Evolutionary conservation across 2,113 vertebrate genomes (phyloP).

Genomic region (Lonchura striata): DNA sequence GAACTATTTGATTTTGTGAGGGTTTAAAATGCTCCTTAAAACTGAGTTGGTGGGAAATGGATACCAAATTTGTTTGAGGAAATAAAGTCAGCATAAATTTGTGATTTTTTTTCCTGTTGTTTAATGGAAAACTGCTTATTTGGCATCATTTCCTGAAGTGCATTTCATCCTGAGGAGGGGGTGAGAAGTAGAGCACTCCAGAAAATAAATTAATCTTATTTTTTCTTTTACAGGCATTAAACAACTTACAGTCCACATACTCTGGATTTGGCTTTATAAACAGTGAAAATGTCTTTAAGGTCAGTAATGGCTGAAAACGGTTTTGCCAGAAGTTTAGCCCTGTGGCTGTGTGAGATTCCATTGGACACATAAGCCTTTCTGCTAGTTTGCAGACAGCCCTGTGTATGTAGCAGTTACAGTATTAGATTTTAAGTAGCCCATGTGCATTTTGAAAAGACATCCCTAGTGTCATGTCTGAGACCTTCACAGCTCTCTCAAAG

Average conservation of each 20-base stretch:
- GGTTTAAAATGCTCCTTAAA: background rate
- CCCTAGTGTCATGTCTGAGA: background rate
- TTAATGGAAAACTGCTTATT: background rate
- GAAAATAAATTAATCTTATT: background rate
- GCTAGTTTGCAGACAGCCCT: background rate
- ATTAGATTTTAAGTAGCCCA: background rate
- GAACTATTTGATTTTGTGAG: background rate
- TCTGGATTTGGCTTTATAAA: conserved; percentile 93
- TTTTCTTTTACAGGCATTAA: conserved; percentile 82
- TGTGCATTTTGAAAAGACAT: background rate
- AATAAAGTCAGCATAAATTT: background rate
- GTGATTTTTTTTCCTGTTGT: background rate
- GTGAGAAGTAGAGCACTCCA: background rate
- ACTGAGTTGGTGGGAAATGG: background rate
- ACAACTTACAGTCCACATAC: conserved; percentile 96
- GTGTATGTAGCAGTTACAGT: background rate
- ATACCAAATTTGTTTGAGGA: background rate
- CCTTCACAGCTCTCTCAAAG: background rate
- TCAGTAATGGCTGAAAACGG: background rate
- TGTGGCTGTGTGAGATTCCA: background rate
- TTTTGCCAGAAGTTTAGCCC: background rate
- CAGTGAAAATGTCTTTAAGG: conserved; percentile 98
- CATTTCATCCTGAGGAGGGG: background rate
- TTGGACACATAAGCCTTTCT: background rate
- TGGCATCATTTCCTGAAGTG: background rate